Base-by-base conservation (phyloP, 2,113 vertebrate genomes). In the Prinia subflava region DNA sequence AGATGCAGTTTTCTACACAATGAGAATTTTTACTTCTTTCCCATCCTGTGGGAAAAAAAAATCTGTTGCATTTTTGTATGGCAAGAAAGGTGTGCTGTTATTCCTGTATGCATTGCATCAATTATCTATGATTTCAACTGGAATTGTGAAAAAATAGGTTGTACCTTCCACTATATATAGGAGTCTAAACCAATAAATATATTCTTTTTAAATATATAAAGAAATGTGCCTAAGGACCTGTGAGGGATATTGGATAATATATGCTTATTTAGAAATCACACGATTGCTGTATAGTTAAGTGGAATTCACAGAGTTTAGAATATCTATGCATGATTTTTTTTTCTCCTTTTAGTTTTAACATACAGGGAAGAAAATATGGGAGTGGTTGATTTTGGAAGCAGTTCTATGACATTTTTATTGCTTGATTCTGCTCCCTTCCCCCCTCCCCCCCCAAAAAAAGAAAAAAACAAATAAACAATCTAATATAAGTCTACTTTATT, bases 351-450 rank as follows among this genome's bases (percentile, higher is more conserved):
- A 14, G 3, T 70, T 84, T 76, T 55, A 76, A 59, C 5, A 9
- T 44, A 37, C 8, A 30, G 25, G 78, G 20, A 81, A 70, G 39
- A 84, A 42, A 56, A 78, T 44, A 44, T 10, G 4, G 8, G 10
- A 82, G 23, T 55, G 39, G 63, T 59, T 59, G 69, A 49, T 76
- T 80, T 10, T 33, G 30, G 19, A 67, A 85, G 24, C 13, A 83
- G 6, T 17, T 63, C 16, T 70, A 10, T 12, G 15, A 49, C 2
- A 3, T 44, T 85, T 75, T 62, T 39, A n/a, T 53, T 88, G 62
- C 10, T 74, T 15, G 10, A 24, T 25, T 47, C 16, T 12, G 22
- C 7, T 3, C 14, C 4, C 14, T 4, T 7, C 1, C 1, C 8
- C 10, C 7, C 11, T 13, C 3, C 3, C 21, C 35, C 46, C 7